Percentiles rank a stretch among this genome's conserved stretches.
Conservation (phyloP, 2,888 invertebrate genomes). For the Oscheius onirici region DNA sequence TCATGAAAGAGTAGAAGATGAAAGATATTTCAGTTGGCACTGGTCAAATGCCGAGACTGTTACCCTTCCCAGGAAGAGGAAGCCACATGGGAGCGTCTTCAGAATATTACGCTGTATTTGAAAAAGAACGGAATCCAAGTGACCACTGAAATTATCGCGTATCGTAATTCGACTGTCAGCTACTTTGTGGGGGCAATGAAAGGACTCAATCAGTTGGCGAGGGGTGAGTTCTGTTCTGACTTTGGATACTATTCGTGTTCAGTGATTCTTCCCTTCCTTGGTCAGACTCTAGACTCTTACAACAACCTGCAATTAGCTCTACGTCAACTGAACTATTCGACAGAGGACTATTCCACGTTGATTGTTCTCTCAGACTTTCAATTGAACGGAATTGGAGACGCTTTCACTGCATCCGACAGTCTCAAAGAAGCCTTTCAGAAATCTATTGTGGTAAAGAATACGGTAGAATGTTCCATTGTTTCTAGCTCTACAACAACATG, state of each 20-base stretch:
- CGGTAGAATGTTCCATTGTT: too few relatives aligned
- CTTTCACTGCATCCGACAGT: conserved; percentile 6
- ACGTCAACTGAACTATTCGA: conserved; percentile 33
- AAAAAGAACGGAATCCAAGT: conserved; percentile 14
- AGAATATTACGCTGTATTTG: conserved; percentile 24
- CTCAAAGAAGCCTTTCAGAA: conserved; percentile 33
- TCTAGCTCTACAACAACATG: conserved; percentile 46
- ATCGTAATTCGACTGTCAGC: conserved; percentile 4
- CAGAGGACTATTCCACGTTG: conserved; percentile 46
- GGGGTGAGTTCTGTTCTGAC: too few relatives aligned
- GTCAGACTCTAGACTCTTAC: conserved; percentile 45
- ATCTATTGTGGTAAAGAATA: conserved; percentile 40
- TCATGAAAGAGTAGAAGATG: not conserved
- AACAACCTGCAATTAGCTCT: conserved; percentile 42
- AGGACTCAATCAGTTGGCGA: not conserved
- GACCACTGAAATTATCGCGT: not conserved
- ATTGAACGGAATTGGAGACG: not conserved
- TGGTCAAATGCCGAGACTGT: conserved; percentile 20
- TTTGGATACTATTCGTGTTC: too few relatives aligned
- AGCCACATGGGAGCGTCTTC: not conserved
- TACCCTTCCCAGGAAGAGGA: conserved; percentile 11
- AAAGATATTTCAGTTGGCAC: not conserved
- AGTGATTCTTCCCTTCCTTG: conserved; percentile 51
- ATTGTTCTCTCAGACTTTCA: conserved; percentile 41
- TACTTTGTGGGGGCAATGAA: not conserved